These are phyloP conservation scores for Aphelenchoides avenae DNA, from an alignment of 1,140 invertebrate species.

Conservation along the genomic window DNA sequence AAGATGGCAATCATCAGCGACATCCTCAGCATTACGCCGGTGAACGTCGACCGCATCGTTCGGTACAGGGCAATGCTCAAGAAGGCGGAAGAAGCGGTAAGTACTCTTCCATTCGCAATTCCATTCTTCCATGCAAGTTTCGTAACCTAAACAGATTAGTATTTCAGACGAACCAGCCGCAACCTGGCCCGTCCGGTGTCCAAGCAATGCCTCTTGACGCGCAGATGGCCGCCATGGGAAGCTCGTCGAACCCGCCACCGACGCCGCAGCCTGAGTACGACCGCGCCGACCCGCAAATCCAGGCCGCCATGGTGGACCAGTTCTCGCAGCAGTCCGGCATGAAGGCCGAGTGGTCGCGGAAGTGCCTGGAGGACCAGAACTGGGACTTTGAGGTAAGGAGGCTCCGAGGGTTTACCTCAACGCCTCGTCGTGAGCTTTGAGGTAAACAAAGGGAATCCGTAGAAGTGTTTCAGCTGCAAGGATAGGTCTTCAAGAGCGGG, in stretches of 20 bases:
- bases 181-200: neutral
- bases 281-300: conserved; percentile 17
- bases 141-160: conserved; percentile 8
- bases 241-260: too few species aligned
- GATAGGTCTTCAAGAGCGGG: too few species aligned
- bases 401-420: too few species aligned
- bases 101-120: conserved; percentile 12
- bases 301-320: conserved; percentile 31
- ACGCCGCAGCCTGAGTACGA: conserved; percentile 17
- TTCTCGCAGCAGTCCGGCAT: conserved; percentile 32
- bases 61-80: conserved; percentile 35
- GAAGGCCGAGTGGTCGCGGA: conserved; percentile 40
- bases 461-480: too few species aligned
- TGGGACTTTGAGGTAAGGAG: conserved; percentile 35
- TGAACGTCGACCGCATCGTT: conserved; percentile 26
- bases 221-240: too few species aligned
- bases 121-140: conserved; percentile 1
- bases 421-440: too few species aligned
- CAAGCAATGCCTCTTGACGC: conserved; percentile 14
- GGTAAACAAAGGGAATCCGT: too few species aligned
- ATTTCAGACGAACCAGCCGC: neutral
- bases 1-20: too few species aligned
- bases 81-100: conserved; percentile 22
- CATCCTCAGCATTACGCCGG: conserved; percentile 17
- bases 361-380: conserved; percentile 32